Conservation (phyloP, 1,140 invertebrate species). For the Geopemphigus sp. region DNA sequence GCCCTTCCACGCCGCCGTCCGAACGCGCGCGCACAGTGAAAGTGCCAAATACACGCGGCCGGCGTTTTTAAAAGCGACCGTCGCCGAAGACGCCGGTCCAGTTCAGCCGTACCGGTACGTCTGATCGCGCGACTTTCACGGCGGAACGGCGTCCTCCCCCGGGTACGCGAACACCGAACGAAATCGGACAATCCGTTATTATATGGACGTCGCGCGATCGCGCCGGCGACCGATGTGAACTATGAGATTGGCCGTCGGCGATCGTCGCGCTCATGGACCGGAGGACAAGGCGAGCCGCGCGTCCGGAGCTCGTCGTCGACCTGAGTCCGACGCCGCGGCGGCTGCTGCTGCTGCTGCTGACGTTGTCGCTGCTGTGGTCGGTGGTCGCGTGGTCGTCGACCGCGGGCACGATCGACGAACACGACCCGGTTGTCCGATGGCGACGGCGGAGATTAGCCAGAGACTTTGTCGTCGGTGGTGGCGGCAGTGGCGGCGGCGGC, state of each 20-base stretch:
- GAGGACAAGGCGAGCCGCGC: background rate
- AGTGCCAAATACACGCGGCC: background rate
- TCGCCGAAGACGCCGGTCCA: background rate
- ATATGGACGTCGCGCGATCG: no score
- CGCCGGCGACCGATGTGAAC: background rate
- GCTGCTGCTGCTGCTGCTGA: no score
- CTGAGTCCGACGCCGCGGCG: background rate
- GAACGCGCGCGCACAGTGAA: background rate
- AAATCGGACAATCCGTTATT: no score
- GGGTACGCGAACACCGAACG: no score
- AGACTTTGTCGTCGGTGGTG: no score
- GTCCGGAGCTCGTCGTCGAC: background rate
- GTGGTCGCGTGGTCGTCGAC: no score
- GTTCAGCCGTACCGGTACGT: conserved; percentile 2
- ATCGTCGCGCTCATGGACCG: no score
- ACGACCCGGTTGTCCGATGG: background rate
- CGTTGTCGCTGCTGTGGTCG: background rate
- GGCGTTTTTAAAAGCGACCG: conserved; percentile 2
- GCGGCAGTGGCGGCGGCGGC: no score
- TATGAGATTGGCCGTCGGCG: background rate
- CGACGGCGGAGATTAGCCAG: background rate
- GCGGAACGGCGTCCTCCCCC: no score
- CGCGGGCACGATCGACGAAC: background rate
- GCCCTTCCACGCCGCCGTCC: background rate
- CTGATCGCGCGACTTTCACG: background rate